A percentile compares a stretch with the other conserved stretches of the same genome.
Evolutionary conservation across 2,113 vertebrate species (phyloP).

Genomic region (Colaptes auratus): DNA sequence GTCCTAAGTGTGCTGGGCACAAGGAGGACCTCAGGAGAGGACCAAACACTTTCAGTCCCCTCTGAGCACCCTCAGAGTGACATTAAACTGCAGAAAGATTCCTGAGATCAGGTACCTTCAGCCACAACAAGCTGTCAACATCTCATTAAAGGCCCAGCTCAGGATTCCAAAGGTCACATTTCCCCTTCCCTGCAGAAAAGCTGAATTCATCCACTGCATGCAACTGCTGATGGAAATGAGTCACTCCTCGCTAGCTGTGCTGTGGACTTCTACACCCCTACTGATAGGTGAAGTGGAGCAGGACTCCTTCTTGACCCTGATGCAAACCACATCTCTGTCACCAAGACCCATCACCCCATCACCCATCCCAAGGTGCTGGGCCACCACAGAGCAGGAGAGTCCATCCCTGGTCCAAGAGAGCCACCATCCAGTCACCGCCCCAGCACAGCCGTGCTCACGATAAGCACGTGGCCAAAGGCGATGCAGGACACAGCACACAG

Average conservation of each 20-base stretch:
- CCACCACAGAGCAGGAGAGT: not conserved
- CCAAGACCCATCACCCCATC: no score
- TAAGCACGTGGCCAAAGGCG: not conserved
- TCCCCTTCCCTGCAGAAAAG: not conserved
- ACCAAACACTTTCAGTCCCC: not conserved
- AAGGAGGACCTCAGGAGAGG: not conserved
- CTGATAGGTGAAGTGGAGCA: not conserved
- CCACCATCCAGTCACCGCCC: not conserved
- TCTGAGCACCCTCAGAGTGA: not conserved
- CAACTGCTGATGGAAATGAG: not conserved
- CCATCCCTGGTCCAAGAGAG: not conserved
- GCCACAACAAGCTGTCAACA: not conserved
- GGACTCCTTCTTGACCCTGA: not conserved
- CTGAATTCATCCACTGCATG: not conserved
- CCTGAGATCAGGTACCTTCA: not conserved
- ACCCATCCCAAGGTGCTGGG: not conserved
- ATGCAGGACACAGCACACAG: not conserved
- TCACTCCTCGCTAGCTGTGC: not conserved
- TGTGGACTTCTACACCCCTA: not conserved
- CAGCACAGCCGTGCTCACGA: fast-evolving
- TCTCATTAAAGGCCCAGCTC: not conserved
- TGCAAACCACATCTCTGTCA: no score
- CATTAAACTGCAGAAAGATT: not conserved
- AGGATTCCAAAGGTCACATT: not conserved
- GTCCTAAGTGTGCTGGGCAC: not conserved